These are phyloP conservation scores for Sesamia inferens DNA, from an alignment of 2,888 invertebrate genomes.

Conservation along the genomic window DNA sequence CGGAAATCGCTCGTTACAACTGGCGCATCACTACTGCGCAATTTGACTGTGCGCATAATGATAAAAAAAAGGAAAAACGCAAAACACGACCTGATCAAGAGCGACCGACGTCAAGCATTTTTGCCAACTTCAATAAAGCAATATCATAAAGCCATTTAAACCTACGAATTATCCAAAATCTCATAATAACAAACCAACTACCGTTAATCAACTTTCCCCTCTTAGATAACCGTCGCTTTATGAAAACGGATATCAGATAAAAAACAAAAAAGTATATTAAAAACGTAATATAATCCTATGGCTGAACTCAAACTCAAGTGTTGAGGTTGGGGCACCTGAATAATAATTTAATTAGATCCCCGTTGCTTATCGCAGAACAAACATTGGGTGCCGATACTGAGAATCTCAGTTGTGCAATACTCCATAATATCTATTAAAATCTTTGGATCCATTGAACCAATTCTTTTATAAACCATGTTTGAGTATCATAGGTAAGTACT, in stretches of 20 bases:
- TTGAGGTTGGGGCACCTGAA: slow-evolving; percentile 30
- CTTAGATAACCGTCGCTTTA: slow-evolving; percentile 29
- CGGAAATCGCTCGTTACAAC: no score
- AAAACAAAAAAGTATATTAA: slow-evolving; percentile 46
- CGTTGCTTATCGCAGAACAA: slow-evolving; percentile 32
- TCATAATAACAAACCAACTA: slow-evolving; percentile 16
- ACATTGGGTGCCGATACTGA: slow-evolving; percentile 27
- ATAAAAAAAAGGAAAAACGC: no score
- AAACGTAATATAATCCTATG: slow-evolving; percentile 36
- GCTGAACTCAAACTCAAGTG: slow-evolving; percentile 29
- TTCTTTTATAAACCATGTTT: no score
- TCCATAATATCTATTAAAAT: no score
- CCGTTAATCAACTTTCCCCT: slow-evolving; percentile 20
- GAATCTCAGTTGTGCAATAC: slow-evolving; percentile 26
- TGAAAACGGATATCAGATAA: slow-evolving; percentile 43
- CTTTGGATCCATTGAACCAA: no score
- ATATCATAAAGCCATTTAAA: slow-evolving; percentile 9
- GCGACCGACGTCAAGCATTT: neutral
- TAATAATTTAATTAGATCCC: slow-evolving; percentile 52
- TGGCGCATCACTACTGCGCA: no score
- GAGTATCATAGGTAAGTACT: no score
- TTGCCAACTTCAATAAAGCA: neutral
- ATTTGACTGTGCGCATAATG: no score
- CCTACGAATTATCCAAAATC: neutral
- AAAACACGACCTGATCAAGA: no score